A percentile compares a stretch with the other conserved stretches of the same genome.
Evolutionary conservation across 2,113 vertebrate genomes (phyloP).

Genomic region (Notothenia coriiceps): DNA sequence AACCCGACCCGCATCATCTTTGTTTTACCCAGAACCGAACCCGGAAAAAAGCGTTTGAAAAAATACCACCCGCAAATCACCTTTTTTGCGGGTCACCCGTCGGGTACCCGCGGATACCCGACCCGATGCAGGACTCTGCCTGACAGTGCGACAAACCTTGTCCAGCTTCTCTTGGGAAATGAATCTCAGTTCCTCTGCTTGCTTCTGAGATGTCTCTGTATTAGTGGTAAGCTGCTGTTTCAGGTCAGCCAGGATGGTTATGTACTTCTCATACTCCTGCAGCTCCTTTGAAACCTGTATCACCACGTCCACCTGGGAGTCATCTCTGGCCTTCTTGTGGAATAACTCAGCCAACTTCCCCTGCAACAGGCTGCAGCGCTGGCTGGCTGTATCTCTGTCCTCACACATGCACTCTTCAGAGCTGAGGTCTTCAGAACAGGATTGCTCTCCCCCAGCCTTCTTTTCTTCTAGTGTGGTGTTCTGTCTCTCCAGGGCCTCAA

Average conservation of each 20-base stretch:
- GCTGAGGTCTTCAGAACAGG: neutral
- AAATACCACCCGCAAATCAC: too few relatives aligned
- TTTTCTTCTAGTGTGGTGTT: neutral
- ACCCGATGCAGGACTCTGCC: too few relatives aligned
- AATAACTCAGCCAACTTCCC: constrained; percentile 77
- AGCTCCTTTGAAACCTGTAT: constrained; percentile 33
- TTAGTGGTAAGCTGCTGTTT: constrained; percentile 46
- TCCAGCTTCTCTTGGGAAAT: constrained; percentile 66
- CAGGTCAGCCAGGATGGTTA: constrained; percentile 76
- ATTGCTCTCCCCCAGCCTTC: constrained; percentile 4
- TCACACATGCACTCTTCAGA: constrained; percentile 56
- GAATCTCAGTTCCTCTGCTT: constrained; percentile 62
- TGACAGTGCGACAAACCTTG: constrained; percentile 41
- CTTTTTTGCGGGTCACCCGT: too few relatives aligned
- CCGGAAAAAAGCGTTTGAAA: too few relatives aligned
- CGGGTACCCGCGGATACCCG: too few relatives aligned
- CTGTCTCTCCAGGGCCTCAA: constrained; percentile 32
- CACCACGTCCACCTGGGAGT: constrained; percentile 37
- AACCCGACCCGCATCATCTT: too few relatives aligned
- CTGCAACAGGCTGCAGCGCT: constrained; percentile 78
- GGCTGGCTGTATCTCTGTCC: constrained; percentile 72
- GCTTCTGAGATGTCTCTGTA: constrained; percentile 54
- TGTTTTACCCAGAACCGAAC: too few relatives aligned
- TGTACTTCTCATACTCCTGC: constrained; percentile 76
- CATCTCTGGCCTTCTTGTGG: constrained; percentile 64